phyloP scores from a whole-genome alignment of 2,113 vertebrate genomes.

The Macquaria ambigua region DNA sequence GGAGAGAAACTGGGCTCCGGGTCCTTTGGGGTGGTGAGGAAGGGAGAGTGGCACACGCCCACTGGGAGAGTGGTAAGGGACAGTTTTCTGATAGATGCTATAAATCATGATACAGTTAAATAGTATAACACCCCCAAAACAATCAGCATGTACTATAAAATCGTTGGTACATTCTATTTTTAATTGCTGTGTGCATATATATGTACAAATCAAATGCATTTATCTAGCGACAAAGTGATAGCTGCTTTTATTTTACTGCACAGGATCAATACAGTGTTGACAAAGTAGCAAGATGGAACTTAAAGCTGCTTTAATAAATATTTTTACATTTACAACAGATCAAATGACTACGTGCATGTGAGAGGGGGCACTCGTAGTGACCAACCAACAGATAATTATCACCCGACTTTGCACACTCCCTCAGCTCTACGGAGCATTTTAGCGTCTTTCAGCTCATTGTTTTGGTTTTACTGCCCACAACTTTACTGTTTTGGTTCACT shows the following conservation, averaged over 20 bases:
- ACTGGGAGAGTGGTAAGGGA: slow-evolving; percentile 85
- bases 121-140: neutral
- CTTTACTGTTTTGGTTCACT: neutral
- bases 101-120: neutral
- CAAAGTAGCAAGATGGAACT: neutral
- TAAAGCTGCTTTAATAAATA: neutral
- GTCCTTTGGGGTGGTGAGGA: slow-evolving; percentile 90
- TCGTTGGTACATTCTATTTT: neutral
- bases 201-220: neutral
- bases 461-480: neutral
- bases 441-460: neutral
- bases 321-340: neutral
- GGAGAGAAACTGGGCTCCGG: slow-evolving; percentile 88
- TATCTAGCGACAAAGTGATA: neutral
- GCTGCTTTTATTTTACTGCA: neutral
- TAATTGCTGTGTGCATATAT: neutral
- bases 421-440: neutral
- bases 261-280: neutral
- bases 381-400: neutral
- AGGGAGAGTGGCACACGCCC: slow-evolving; percentile 87
- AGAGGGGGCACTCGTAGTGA: neutral
- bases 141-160: neutral
- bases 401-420: too few relatives aligned
- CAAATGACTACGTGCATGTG: neutral
- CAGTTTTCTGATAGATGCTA: neutral